These are phyloP conservation scores for Coranthus polyacanthus DNA, from an alignment of 2,797 vertebrate genomes.

Conservation along the genomic window DNA sequence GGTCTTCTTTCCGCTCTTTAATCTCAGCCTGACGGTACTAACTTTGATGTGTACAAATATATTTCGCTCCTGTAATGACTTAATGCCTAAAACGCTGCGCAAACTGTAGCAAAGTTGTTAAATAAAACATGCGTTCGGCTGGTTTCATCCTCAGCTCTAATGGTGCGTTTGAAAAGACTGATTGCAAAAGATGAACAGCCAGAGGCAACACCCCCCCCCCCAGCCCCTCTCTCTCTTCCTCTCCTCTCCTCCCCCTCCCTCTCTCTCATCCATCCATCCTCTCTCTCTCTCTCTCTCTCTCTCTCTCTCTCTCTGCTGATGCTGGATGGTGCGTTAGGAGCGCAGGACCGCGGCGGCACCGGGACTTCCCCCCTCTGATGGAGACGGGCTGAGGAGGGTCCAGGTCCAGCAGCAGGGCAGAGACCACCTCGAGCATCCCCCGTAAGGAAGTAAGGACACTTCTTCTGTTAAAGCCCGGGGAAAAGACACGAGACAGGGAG, in stretches of 20 bases:
- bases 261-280: neutral
- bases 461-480: neutral
- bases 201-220: slow-evolving; percentile 29
- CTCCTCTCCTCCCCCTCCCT: neutral
- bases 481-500: neutral
- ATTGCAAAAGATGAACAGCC: slow-evolving; percentile 57
- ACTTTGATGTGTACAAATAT: neutral
- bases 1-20: neutral
- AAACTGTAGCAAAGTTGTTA: slow-evolving; percentile 16
- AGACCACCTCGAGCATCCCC: slow-evolving; percentile 29
- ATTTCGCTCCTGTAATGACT: slow-evolving; percentile 2
- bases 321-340: slow-evolving; percentile 64
- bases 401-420: slow-evolving; percentile 26
- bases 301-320: slow-evolving; percentile 23
- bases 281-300: neutral
- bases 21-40: neutral
- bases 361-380: slow-evolving; percentile 65
- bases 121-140: slow-evolving; percentile 11
- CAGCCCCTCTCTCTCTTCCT: neutral
- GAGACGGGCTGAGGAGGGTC: slow-evolving; percentile 53
- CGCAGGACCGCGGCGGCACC: slow-evolving; percentile 45
- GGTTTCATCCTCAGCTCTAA: slow-evolving; percentile 23
- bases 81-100: neutral
- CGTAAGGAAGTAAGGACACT: slow-evolving; percentile 10
- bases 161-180: slow-evolving; percentile 25